These are phyloP conservation scores for Formica aserva DNA, from an alignment of 2,888 invertebrate genomes.

Conservation along the genomic window DNA sequence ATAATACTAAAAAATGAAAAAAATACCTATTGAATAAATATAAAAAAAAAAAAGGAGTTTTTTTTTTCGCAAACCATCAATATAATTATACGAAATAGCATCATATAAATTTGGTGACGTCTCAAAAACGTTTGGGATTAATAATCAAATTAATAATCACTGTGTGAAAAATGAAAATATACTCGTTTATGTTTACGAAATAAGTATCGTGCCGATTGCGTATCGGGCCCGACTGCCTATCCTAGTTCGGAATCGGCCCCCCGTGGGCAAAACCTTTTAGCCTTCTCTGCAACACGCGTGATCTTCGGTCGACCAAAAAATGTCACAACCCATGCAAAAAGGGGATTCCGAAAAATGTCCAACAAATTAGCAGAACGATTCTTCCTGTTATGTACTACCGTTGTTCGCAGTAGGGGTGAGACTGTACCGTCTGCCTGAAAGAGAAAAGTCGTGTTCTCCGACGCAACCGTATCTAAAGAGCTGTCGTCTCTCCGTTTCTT, in stretches of 20 bases:
- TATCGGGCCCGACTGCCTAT: slow-evolving; percentile 65
- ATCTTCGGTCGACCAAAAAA: slow-evolving; percentile 59
- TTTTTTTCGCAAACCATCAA: not conserved
- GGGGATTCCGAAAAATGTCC: slow-evolving; percentile 63
- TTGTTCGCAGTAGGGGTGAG: slow-evolving; percentile 65
- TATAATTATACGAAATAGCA: not conserved
- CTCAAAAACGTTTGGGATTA: not conserved
- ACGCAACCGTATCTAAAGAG: slow-evolving; percentile 70
- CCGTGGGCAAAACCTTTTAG: slow-evolving; percentile 81
- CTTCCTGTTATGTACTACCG: slow-evolving; percentile 62
- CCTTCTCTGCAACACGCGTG: slow-evolving; percentile 69
- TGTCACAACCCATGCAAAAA: slow-evolving; percentile 50
- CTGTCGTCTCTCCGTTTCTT: slow-evolving; percentile 73
- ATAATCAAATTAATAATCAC: not conserved
- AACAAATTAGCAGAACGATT: slow-evolving; percentile 76
- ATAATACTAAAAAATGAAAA: not conserved
- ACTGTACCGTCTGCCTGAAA: slow-evolving; percentile 65
- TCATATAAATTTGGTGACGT: not conserved
- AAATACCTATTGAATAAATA: not conserved
- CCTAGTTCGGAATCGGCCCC: slow-evolving; percentile 70
- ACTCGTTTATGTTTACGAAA: slow-evolving; percentile 2
- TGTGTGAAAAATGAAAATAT: slow-evolving; percentile 50
- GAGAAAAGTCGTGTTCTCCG: slow-evolving; percentile 74
- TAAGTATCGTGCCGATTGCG: slow-evolving; percentile 64
- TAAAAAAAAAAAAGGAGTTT: no score